Evolutionary conservation across 2,888 invertebrate species (phyloP).

Genomic region (Microlaimidae sp.): DNA sequence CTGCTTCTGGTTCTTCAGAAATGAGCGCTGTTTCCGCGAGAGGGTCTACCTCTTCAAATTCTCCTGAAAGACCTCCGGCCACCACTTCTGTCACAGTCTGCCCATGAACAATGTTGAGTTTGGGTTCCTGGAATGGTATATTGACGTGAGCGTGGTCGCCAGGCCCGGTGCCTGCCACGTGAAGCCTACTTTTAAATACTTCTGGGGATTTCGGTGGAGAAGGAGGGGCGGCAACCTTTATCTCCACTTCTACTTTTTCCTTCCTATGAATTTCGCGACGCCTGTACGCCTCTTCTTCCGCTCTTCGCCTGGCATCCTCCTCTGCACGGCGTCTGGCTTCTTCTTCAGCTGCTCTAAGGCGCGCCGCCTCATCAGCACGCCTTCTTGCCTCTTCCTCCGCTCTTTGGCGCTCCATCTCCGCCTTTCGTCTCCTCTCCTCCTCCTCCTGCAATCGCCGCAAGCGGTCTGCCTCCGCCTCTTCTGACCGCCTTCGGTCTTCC

Average conservation of each 20-base stretch:
- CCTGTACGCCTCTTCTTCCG: constrained; percentile 8
- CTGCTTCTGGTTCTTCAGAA: constrained; percentile 33
- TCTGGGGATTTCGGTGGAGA: not conserved
- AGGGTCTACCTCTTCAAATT: constrained; percentile 19
- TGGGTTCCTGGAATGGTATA: not conserved
- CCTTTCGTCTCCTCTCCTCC: constrained; percentile 18
- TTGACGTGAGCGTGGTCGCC: not conserved
- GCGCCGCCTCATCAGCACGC: constrained; percentile 12
- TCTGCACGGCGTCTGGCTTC: constrained; percentile 16
- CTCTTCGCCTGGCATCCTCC: constrained; percentile 10
- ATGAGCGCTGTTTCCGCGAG: constrained; percentile 27
- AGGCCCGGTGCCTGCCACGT: not conserved
- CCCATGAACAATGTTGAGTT: not conserved
- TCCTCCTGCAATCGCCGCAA: constrained; percentile 16
- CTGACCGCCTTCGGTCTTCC: constrained; percentile 25
- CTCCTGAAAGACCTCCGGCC: not conserved
- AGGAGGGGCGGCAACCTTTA: not conserved
- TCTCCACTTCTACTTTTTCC: not conserved
- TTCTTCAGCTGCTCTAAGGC: constrained; percentile 19
- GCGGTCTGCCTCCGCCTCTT: constrained; percentile 27
- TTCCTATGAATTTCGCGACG: constrained; percentile 12
- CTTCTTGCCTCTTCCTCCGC: constrained; percentile 14
- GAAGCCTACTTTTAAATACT: not conserved
- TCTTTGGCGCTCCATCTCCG: constrained; percentile 7
- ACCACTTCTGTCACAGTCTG: not conserved